These are phyloP conservation scores for Drosophila cardini DNA, from an alignment of 1,140 invertebrate genomes.

Conservation along the genomic window DNA sequence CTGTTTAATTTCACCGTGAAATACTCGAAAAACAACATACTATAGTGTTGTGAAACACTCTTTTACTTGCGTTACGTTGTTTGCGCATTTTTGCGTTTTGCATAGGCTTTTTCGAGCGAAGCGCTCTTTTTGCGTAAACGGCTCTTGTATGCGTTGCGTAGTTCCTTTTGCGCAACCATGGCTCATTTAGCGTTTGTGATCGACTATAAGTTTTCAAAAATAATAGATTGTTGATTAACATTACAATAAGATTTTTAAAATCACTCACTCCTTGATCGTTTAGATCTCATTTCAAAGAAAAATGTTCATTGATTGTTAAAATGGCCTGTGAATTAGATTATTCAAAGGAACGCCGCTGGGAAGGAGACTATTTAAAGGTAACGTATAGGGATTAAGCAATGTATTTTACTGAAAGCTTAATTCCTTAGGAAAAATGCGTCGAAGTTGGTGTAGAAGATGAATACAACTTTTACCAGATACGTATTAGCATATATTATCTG, in stretches of 20 bases:
- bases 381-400: neutral
- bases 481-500: conserved; percentile 40
- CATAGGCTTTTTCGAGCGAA: neutral
- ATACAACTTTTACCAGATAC: conserved; percentile 40
- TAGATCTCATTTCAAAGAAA: neutral
- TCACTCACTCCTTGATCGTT: neutral
- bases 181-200: neutral
- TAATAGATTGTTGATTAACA: too few relatives aligned
- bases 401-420: neutral
- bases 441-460: conserved; percentile 48
- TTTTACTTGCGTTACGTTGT: conserved; percentile 4
- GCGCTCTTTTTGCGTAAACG: conserved; percentile 9
- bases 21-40: conserved; percentile 46
- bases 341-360: conserved; percentile 39
- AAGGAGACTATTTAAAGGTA: conserved; percentile 47
- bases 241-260: neutral
- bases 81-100: conserved; percentile 5
- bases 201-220: too few relatives aligned
- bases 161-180: neutral
- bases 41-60: conserved; percentile 22
- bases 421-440: conserved; percentile 40
- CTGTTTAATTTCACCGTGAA: conserved; percentile 50
- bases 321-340: conserved; percentile 33
- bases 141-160: neutral
- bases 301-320: neutral